These are phyloP conservation scores for Anastatus disparis DNA, from an alignment of 1,140 invertebrate genomes.

Conservation along the genomic window DNA sequence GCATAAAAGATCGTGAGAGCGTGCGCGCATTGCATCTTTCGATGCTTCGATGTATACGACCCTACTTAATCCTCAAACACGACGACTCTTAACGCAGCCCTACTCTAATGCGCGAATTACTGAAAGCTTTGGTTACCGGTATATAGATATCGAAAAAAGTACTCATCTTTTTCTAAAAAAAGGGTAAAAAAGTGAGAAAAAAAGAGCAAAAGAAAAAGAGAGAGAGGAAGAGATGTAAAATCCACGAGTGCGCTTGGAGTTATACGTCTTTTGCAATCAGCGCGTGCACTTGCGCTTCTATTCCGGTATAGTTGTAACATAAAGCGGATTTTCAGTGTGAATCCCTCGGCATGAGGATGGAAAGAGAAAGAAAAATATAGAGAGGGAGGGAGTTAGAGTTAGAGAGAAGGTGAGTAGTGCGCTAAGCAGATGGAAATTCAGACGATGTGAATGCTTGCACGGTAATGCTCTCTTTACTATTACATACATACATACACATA, in stretches of 20 bases:
- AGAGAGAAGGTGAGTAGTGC: too few relatives aligned
- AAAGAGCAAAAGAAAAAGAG: not conserved
- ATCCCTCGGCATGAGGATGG: too few relatives aligned
- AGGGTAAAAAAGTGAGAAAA: not conserved
- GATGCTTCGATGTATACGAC: not conserved
- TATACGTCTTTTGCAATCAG: slow-evolving; percentile 51
- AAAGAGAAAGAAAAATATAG: too few relatives aligned
- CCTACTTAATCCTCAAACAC: not conserved
- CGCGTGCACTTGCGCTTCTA: slow-evolving; percentile 12
- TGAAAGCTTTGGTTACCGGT: too few relatives aligned
- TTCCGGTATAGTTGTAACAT: slow-evolving; percentile 41
- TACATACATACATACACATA: too few relatives aligned
- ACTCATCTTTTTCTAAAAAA: too few relatives aligned
- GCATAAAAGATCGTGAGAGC: too few relatives aligned
- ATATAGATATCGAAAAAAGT: too few relatives aligned
- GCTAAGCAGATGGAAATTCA: slow-evolving; percentile 64
- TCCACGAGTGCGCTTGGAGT: too few relatives aligned
- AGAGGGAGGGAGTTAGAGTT: too few relatives aligned
- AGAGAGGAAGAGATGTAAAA: not conserved
- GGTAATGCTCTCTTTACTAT: slow-evolving; percentile 7
- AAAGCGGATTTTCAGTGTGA: slow-evolving; percentile 65
- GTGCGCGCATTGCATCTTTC: not conserved
- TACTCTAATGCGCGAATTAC: not conserved
- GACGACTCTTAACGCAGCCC: not conserved
- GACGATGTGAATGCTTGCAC: slow-evolving; percentile 46